Conservation (phyloP, 2,797 vertebrate species). For the Delichon dasypus region DNA sequence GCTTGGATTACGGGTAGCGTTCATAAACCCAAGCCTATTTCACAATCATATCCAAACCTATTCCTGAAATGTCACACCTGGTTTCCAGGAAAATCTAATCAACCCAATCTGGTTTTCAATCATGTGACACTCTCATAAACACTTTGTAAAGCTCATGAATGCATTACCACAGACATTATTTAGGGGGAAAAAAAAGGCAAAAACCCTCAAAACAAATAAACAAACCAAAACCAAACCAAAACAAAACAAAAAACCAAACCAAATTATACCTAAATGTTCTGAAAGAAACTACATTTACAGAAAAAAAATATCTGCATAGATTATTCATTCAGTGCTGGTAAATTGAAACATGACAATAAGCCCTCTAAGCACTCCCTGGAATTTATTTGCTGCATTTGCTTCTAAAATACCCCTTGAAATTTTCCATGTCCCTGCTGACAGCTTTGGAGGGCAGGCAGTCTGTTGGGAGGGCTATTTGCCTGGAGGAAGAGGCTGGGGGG, state of each 20-base stretch:
- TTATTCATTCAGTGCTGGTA: not conserved
- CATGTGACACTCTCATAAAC: not conserved
- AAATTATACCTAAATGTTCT: not conserved
- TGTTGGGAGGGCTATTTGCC: not conserved
- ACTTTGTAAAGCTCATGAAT: not conserved
- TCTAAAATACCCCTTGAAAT: constrained; percentile 18
- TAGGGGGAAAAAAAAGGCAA: not conserved
- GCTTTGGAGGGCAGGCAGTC: not conserved
- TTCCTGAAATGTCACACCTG: not conserved
- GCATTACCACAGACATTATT: not conserved
- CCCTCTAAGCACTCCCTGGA: not conserved
- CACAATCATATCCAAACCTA: not conserved
- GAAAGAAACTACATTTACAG: not conserved
- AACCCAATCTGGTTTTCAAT: not conserved
- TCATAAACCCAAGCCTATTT: not conserved
- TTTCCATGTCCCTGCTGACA: not conserved
- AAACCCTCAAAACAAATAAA: too few relatives aligned
- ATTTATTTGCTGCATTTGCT: constrained; percentile 27
- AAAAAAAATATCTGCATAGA: not conserved
- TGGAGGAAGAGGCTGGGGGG: not conserved
- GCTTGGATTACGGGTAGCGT: not conserved
- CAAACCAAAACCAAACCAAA: too few relatives aligned
- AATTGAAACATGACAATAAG: not conserved
- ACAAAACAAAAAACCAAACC: not conserved
- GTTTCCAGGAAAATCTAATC: not conserved